Evolutionary conservation across 2,113 vertebrate species (phyloP).

Genomic region (Alligator sinensis): DNA sequence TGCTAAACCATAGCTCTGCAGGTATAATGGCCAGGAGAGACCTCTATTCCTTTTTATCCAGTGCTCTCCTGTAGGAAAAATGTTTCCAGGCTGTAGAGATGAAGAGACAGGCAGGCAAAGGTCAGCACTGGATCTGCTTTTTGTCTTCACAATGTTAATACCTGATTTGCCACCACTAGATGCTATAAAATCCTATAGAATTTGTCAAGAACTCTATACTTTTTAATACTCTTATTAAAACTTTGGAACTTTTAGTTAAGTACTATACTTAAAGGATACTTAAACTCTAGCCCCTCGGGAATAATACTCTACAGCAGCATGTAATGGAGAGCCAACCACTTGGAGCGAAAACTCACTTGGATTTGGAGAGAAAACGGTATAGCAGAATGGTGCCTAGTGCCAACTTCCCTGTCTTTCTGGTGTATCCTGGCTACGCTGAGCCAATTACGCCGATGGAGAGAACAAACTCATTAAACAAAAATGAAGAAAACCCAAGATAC

Average conservation of each 20-base stretch:
- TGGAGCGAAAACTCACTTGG: neutral
- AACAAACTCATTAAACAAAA: neutral
- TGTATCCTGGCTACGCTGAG: accelerated
- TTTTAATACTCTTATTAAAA: neutral
- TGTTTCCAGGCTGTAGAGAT: neutral
- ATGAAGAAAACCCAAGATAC: neutral
- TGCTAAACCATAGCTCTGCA: neutral
- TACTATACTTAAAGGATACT: neutral
- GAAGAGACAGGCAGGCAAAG: neutral
- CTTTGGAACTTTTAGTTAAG: neutral
- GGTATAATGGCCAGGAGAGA: neutral
- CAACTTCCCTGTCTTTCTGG: neutral
- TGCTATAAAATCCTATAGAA: neutral
- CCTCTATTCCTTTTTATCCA: neutral
- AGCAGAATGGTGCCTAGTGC: neutral
- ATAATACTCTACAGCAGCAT: neutral
- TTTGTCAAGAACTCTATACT: neutral
- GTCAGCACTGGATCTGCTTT: neutral
- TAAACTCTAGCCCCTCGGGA: neutral
- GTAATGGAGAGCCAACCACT: neutral
- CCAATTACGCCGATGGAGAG: neutral
- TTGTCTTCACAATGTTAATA: neutral
- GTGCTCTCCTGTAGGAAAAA: neutral
- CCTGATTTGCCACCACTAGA: neutral
- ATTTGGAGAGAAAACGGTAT: neutral